Evolutionary conservation across 2,888 invertebrate genomes (phyloP), one percentile per base, ranked within the genome.

Genomic region (Holacanthella duospinosa): DNA sequence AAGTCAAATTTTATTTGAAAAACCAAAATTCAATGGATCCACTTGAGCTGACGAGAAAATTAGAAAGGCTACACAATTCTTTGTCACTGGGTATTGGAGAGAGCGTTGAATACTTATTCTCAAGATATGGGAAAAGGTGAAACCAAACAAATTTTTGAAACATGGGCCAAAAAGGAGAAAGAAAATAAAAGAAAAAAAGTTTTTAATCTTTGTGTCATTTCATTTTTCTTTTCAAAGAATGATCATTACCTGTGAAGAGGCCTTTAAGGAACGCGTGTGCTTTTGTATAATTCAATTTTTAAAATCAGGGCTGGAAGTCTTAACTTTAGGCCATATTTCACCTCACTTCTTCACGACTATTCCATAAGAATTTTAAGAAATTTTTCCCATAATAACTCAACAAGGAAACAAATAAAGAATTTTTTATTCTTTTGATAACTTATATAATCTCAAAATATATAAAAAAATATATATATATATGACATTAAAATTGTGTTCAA

Each of bases 171-270:
- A 48, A 48, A 21, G 48, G n/a, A 21, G 48, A 48, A n/a, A 21
- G 48, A 21, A 48, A 48, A 21, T 21, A 21, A 48, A 21, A 21
- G 12, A 21, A 48, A 21, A 4, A 21, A 48, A 48, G n/a, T 4
- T 48, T 48, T 48, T 48, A 48, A 48, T 48, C 48, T 48, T 21
- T 21, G 48, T 48, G 48, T 48, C n/a, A 48, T 48, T 36, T 36
- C 6, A 12, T 36, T 36, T 36, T 16, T 36, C 16, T 36, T 16
- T 36, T 21, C 48, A 9, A 48, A 48, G 12, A 21, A 48, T 48
- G 19, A 48, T 48, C 21, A 48, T 48, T 48, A 48, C 48, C 48
- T 48, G 48, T 48, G 48, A 48, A 48, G 6, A 21, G 48, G 48
- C 4, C 21, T 21, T n/a, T 16, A 48, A 21, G 12, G 48, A 48